Base-by-base conservation (phyloP, 2,797 vertebrate genomes). In the Myiotriccus ornatus region DNA sequence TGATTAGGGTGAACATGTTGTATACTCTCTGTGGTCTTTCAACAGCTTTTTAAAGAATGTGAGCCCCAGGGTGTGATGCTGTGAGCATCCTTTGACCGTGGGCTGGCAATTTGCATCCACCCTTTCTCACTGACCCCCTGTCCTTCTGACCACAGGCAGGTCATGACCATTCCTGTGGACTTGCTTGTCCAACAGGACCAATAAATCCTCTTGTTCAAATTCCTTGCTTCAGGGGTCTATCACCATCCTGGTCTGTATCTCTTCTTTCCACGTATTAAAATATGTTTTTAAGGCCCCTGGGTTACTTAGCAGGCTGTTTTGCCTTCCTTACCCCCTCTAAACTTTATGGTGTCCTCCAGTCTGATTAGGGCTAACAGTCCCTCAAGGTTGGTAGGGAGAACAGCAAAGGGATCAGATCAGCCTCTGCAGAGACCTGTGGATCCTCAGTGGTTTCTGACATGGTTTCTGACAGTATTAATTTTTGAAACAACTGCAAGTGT, bases 201-300 rank as follows among this genome's bases (percentile, higher is more conserved):
- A 23, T n/a, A 75, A 78, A 78, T 68, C 10, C 4, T 52, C 19
- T 71, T 56, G 9, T 15, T 63, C 6, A 30, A 28, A 3, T 44
- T 55, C 19, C 23, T 73, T 84, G 10, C 8, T 57, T 83, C 22
- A 69, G 22, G 34, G 73, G 20, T 3, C 10, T 74, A 8, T n/a
- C 9, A 9, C 23, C 22, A 28, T n/a, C 15, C 12, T 65, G 28
- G 6, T 80, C 35, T 60, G 2, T 39, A 41, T 23, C 7, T 16
- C 7, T 6, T 65, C 39, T 76, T 83, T 50, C 14, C 4, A 5
- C 16, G 4, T 37, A 14, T 64, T 69, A 47, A 69, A 68, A 39
- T 3, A 28, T 0, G 0, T 47, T 35, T 32, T 22, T 50, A 78
- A 75, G 43, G 32, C 44, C 9, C 32, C 25, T 14, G 4, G 13